These are phyloP conservation scores for Bilobella aurantiaca DNA, from an alignment of 1,140 invertebrate species.

Conservation along the genomic window DNA sequence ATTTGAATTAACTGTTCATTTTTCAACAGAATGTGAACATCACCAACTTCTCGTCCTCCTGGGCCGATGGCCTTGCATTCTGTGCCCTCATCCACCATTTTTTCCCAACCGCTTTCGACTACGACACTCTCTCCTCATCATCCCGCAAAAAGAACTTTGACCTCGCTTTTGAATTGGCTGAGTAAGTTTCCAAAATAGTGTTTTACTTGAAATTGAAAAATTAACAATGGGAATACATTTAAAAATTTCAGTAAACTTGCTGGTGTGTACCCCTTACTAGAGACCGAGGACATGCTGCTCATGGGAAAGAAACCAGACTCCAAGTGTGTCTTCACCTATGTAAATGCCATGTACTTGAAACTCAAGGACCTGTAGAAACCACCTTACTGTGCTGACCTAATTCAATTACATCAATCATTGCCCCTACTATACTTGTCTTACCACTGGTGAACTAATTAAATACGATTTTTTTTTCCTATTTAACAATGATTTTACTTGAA, in stretches of 20 bases:
- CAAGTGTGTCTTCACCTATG: constrained; percentile 99
- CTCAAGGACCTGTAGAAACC: no score
- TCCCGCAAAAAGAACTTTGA: constrained; percentile 87
- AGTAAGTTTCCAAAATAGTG: constrained; percentile 64
- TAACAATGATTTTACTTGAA: no score
- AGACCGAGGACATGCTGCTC: constrained; percentile 95
- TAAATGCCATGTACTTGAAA: no score
- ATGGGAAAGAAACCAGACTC: constrained; percentile 76
- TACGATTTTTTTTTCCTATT: no score
- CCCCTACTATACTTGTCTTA: no score
- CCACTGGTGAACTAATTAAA: no score
- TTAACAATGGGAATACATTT: neutral
- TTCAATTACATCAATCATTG: no score
- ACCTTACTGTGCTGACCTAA: no score
- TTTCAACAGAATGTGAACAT: constrained; percentile 74
- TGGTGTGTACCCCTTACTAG: constrained; percentile 86
- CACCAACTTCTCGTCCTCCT: constrained; percentile 92
- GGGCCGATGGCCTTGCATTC: constrained; percentile 92
- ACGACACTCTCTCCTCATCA: constrained; percentile 68
- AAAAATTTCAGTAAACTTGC: constrained; percentile 74
- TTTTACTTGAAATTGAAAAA: neutral
- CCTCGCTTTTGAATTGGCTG: constrained; percentile 89
- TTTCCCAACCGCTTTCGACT: constrained; percentile 91
- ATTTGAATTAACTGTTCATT: no score
- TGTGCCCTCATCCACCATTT: constrained; percentile 94